A percentile compares a stretch with the other conserved stretches of the same genome.
Conservation (phyloP, 1,140 invertebrate genomes). For the Zaprionus vittiger region DNA sequence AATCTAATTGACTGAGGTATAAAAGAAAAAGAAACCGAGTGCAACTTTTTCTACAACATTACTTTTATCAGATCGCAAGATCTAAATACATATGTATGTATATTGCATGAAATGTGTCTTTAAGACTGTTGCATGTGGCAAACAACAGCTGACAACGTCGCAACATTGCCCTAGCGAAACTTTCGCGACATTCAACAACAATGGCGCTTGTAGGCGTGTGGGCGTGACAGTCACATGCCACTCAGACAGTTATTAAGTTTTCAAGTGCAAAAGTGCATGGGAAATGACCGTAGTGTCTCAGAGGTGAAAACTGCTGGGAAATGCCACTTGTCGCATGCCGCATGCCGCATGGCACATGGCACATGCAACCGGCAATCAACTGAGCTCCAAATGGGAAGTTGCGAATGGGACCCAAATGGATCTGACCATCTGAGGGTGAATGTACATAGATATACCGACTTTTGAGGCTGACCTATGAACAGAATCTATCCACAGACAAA, state of each 20-base stretch:
- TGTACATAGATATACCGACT: background rate
- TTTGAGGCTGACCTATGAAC: background rate
- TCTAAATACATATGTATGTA: background rate
- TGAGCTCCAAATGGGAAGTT: background rate
- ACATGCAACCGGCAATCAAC: background rate
- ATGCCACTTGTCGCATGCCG: background rate
- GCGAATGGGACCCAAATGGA: background rate
- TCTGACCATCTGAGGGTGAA: background rate
- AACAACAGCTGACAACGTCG: slow-evolving; percentile 11
- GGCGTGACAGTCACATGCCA: slow-evolving; percentile 56
- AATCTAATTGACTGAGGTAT: background rate
- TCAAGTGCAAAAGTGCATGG: slow-evolving; percentile 43
- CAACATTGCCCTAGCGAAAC: slow-evolving; percentile 33
- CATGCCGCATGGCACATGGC: background rate
- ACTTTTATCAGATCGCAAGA: background rate
- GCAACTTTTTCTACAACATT: background rate
- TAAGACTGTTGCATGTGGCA: slow-evolving; percentile 15
- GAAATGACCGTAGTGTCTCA: slow-evolving; percentile 21
- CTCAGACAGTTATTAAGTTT: slow-evolving; percentile 43
- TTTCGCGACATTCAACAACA: slow-evolving; percentile 56
- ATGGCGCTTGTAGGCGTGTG: slow-evolving; percentile 57
- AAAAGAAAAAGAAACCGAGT: background rate
- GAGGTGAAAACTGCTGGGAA: slow-evolving; percentile 7
- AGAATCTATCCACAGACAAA: too few species aligned
- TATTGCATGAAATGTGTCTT: background rate